These are phyloP conservation scores for Habropoda laboriosa DNA, from an alignment of 1,140 invertebrate genomes.

Conservation along the genomic window DNA sequence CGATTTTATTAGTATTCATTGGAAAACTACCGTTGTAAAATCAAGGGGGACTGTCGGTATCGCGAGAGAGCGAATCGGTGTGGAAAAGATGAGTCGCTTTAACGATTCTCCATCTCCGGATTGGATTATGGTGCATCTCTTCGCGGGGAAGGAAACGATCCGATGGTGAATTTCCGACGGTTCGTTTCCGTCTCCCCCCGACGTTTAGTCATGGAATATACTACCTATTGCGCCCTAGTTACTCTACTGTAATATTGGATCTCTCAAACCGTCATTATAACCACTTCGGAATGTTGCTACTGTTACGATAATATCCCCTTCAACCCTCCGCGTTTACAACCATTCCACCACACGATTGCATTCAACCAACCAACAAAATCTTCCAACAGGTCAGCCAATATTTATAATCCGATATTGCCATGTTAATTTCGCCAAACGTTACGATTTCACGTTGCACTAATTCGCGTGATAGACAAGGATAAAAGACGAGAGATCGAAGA, in stretches of 20 bases:
- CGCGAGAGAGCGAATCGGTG: not conserved
- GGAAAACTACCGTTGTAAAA: not conserved
- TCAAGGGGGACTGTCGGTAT: not conserved
- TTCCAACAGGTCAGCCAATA: not conserved
- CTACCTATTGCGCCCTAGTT: conserved; percentile 20
- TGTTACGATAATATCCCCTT: conserved; percentile 18
- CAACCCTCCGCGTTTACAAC: not conserved
- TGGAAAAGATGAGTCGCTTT: conserved; percentile 38
- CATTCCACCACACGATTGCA: not conserved
- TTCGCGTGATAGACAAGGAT: too few relatives aligned
- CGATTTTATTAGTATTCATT: too few relatives aligned
- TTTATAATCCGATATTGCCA: not conserved
- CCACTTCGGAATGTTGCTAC: conserved; percentile 12
- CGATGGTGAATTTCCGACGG: conserved; percentile 52
- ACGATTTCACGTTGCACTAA: too few relatives aligned
- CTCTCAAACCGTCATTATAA: conserved; percentile 8
- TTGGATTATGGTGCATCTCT: conserved; percentile 55
- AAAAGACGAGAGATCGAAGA: too few relatives aligned
- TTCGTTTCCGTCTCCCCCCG: conserved; percentile 42
- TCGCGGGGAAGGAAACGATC: conserved; percentile 36
- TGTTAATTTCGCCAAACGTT: not conserved
- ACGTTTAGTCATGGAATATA: conserved; percentile 51
- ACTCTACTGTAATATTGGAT: conserved; percentile 46
- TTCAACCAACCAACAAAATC: not conserved
- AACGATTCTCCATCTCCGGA: conserved; percentile 56